Evolutionary conservation across 2,797 vertebrate species (phyloP).

Genomic region (Malacoraja senta): DNA sequence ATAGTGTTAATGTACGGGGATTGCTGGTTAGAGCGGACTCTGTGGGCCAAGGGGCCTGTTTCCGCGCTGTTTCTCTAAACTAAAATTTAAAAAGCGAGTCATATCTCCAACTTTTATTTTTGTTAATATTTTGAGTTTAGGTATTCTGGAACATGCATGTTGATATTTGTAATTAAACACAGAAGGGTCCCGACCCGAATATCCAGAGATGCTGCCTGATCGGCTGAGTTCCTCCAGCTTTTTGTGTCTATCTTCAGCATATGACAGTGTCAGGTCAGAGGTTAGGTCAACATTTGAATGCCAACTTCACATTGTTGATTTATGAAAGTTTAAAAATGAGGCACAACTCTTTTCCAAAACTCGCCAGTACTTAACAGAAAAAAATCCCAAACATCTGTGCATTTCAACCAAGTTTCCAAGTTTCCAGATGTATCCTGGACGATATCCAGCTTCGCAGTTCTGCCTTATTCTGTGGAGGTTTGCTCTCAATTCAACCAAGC

Average conservation of each 20-base stretch:
- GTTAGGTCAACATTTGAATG: neutral
- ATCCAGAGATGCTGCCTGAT: too few relatives aligned
- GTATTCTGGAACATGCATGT: neutral
- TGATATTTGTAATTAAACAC: neutral
- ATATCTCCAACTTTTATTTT: too few relatives aligned
- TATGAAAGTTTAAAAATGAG: neutral
- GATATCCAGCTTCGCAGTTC: neutral
- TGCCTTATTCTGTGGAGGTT: neutral
- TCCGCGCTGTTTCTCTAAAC: too few relatives aligned
- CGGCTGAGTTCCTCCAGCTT: too few relatives aligned
- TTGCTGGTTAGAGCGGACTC: too few relatives aligned
- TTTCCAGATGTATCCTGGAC: constrained; percentile 21
- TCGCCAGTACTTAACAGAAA: neutral
- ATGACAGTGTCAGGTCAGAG: neutral
- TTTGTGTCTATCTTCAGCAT: neutral
- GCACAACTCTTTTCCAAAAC: neutral
- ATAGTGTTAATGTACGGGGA: too few relatives aligned
- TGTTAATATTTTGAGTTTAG: neutral
- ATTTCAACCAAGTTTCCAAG: neutral
- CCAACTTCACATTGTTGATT: neutral
- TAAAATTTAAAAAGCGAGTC: too few relatives aligned
- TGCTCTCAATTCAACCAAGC: neutral
- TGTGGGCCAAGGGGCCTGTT: too few relatives aligned
- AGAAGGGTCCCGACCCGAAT: neutral
- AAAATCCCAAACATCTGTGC: neutral